Percentiles rank a stretch among this genome's conserved stretches.
Conservation (phyloP, 2,888 invertebrate genomes). For the Capitulum mitella region DNA sequence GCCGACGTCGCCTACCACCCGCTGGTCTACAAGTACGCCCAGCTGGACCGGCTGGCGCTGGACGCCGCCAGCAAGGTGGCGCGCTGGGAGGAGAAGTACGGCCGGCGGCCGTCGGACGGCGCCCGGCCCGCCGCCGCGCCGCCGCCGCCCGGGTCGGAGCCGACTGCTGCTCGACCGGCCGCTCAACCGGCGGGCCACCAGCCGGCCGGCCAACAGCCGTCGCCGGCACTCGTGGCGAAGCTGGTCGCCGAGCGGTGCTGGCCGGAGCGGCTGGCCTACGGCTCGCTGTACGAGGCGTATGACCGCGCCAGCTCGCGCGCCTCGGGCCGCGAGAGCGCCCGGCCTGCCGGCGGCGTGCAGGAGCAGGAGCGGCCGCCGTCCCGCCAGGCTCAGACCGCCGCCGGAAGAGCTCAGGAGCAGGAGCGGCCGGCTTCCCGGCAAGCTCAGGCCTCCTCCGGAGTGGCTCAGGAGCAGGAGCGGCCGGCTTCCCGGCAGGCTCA, state of each 20-base stretch:
- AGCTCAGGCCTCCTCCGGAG: no score
- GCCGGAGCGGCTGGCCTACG: slow-evolving; percentile 1
- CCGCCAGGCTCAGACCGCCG: no score
- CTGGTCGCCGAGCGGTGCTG: not conserved
- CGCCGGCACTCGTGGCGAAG: not conserved
- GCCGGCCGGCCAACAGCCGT: not conserved
- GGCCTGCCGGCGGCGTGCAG: not conserved
- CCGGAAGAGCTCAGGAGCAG: no score
- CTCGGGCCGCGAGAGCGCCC: not conserved
- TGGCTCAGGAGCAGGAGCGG: no score
- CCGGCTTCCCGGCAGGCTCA: not conserved
- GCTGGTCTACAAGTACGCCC: slow-evolving; percentile 21
- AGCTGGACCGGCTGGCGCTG: not conserved
- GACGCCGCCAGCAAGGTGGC: not conserved
- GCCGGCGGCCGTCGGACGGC: not conserved
- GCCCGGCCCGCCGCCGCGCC: no score
- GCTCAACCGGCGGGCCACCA: not conserved
- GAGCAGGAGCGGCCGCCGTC: no score
- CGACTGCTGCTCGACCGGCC: no score
- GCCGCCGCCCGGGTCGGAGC: no score
- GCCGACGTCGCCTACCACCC: slow-evolving; percentile 13
- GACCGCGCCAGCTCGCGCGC: not conserved
- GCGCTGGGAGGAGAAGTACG: slow-evolving; percentile 23
- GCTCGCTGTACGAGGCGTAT: slow-evolving; percentile 16
- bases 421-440: no score